A percentile compares a stretch with the other conserved stretches of the same genome.
Conservation (phyloP, 2,888 invertebrate species). For the Apocheima hispidaria region DNA sequence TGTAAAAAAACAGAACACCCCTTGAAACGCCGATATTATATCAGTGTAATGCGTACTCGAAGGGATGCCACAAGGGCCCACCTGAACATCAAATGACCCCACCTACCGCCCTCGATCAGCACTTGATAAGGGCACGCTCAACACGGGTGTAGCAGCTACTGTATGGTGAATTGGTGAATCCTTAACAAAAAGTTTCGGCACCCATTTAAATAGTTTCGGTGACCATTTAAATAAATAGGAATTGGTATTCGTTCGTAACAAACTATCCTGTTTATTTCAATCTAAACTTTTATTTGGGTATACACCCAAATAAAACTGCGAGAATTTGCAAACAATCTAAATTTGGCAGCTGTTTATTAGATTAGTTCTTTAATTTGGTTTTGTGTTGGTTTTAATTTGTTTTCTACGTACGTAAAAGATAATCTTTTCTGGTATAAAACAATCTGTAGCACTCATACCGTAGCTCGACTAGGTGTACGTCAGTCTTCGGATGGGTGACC, state of each 20-base stretch:
- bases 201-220: no score
- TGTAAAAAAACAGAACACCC: neutral
- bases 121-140: constrained; percentile 13
- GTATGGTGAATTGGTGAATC: no score
- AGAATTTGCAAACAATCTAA: neutral
- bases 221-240: neutral
- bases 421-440: no score
- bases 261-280: neutral
- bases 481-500: no score
- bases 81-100: constrained; percentile 14
- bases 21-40: constrained; percentile 3
- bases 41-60: constrained; percentile 3
- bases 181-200: no score
- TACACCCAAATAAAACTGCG: no score
- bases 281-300: constrained; percentile 5
- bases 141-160: neutral
- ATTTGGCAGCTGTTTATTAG: neutral
- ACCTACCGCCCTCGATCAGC: constrained; percentile 7
- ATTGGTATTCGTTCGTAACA: constrained; percentile 1
- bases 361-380: no score
- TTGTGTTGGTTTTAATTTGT: no score
- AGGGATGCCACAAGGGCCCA: neutral
- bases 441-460: no score
- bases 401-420: no score
- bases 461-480: no score